Conservation (phyloP, 64 coral and sea anemone species). For the Montipora cactus region DNA sequence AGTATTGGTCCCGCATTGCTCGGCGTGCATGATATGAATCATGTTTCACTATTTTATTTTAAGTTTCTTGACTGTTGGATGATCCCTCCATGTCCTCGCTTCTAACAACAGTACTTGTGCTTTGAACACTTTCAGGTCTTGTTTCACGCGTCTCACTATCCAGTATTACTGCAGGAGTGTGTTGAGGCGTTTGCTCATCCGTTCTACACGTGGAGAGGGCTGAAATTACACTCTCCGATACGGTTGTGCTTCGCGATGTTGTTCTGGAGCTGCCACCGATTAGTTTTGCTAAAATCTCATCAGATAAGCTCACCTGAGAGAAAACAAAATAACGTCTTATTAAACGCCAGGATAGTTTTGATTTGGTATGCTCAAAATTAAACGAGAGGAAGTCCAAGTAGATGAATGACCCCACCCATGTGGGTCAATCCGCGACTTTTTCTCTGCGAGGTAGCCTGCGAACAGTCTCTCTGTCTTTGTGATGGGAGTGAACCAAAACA, state of each 20-base stretch:
- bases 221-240: constrained; percentile 59
- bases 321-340: background rate
- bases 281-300: constrained; percentile 56
- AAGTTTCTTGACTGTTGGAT: background rate
- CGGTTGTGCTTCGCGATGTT: constrained; percentile 73
- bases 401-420: no score
- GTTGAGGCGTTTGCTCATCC: background rate
- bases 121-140: background rate
- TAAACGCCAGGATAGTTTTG: background rate
- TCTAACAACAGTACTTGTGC: background rate
- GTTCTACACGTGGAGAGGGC: constrained; percentile 21
- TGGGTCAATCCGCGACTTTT: no score
- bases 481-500: no score
- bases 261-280: constrained; percentile 68
- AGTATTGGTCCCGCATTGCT: background rate
- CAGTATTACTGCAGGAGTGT: background rate
- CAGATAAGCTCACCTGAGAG: constrained; percentile 39
- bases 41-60: background rate
- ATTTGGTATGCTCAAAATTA: background rate
- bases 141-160: background rate
- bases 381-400: no score
- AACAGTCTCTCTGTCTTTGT: no score
- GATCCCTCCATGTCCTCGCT: background rate
- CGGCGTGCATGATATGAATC: no score
- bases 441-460: no score